Evolutionary conservation across 2,888 invertebrate species (phyloP).

Genomic region (Eupithecia abbreviata): DNA sequence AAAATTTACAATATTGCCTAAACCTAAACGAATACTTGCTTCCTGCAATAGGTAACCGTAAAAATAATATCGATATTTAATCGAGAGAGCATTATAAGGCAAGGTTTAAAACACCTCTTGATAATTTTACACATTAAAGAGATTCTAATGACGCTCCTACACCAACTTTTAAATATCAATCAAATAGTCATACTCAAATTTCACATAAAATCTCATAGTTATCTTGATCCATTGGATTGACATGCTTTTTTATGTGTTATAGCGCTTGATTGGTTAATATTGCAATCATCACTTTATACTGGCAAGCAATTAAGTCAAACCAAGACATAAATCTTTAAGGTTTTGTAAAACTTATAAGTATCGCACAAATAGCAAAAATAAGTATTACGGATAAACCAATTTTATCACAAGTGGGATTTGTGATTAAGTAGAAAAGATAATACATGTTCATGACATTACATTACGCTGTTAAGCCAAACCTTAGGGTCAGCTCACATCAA

Average conservation of each 20-base stretch:
- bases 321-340: not conserved
- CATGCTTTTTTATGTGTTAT: not conserved
- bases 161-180: not conserved
- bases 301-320: slow-evolving; percentile 13
- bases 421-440: slow-evolving; percentile 52
- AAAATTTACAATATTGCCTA: slow-evolving; percentile 76
- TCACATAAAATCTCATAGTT: not conserved
- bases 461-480: too few relatives aligned
- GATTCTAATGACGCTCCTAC: slow-evolving; percentile 43
- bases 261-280: not conserved
- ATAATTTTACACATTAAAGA: slow-evolving; percentile 50
- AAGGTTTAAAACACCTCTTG: slow-evolving; percentile 65
- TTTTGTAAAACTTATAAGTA: not conserved
- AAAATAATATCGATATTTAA: slow-evolving; percentile 75
- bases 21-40: slow-evolving; percentile 80
- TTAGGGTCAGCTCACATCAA: too few relatives aligned
- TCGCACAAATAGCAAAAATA: not conserved
- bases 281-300: slow-evolving; percentile 11
- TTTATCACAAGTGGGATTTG: not conserved
- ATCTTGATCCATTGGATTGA: slow-evolving; percentile 9
- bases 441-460: too few relatives aligned
- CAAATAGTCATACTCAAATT: not conserved
- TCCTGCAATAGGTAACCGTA: slow-evolving; percentile 82
- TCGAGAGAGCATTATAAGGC: slow-evolving; percentile 82
- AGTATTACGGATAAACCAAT: slow-evolving; percentile 4